Conservation (phyloP, 2,888 invertebrate genomes). For the Diogma glabrata region DNA sequence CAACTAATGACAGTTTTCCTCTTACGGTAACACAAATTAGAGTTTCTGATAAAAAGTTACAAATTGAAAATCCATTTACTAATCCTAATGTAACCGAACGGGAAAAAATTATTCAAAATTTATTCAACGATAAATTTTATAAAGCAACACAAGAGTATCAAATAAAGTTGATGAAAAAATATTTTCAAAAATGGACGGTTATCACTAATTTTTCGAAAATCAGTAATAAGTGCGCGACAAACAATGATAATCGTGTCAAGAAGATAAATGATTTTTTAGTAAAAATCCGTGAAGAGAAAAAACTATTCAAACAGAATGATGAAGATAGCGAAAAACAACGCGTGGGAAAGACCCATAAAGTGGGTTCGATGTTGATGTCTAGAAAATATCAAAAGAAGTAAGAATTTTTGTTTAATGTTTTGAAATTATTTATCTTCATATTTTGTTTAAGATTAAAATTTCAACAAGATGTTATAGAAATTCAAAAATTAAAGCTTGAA, state of each 20-base stretch:
- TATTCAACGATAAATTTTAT: conserved; percentile 6
- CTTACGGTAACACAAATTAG: conserved; percentile 21
- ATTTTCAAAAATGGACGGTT: conserved; percentile 34
- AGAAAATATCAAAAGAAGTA: conserved; percentile 36
- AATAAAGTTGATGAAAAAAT: conserved; percentile 23
- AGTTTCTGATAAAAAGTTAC: not conserved
- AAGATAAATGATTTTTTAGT: conserved; percentile 34
- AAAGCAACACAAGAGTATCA: not conserved
- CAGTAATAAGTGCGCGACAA: conserved; percentile 26
- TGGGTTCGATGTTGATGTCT: conserved; percentile 13
- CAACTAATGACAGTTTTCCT: conserved; percentile 23
- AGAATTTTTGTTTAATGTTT: conserved; percentile 11
- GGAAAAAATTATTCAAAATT: conserved; percentile 9
- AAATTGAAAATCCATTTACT: not conserved
- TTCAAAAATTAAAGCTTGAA: conserved; percentile 57
- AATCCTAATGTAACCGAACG: no score
- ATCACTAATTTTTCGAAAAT: conserved; percentile 32
- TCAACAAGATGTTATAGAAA: conserved; percentile 60
- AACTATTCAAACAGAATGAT: conserved; percentile 16
- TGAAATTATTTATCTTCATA: not conserved
- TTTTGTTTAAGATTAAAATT: conserved; percentile 44
- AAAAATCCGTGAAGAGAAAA: conserved; percentile 31
- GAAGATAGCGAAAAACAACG: not conserved
- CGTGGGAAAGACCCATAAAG: not conserved
- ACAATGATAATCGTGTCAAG: conserved; percentile 25